phyloP scores from a whole-genome alignment of 1,140 invertebrate genomes.

The Trypoxylus dichotomus region DNA sequence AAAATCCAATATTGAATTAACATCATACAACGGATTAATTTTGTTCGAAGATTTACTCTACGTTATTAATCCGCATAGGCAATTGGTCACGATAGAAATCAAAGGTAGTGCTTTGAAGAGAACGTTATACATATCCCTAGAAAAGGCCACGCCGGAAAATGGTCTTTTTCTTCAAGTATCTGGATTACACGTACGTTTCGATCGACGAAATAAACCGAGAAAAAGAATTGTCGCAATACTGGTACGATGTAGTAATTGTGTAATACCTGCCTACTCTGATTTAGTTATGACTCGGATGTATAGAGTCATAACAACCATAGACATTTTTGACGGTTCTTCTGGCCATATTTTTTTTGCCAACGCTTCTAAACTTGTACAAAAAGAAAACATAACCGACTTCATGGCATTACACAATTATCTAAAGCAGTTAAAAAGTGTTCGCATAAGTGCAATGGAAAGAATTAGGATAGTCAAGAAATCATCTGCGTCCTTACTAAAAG shows the following conservation, averaged over 20 bases:
- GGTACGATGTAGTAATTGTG: background rate
- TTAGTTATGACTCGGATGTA: background rate
- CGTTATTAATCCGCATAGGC: background rate
- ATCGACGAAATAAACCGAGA: background rate
- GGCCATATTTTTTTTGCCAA: background rate
- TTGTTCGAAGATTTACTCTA: background rate
- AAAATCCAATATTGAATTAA: background rate
- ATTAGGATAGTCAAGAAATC: conserved; percentile 4
- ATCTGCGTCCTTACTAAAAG: background rate
- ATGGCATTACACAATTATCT: background rate
- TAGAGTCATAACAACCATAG: background rate
- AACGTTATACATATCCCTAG: background rate
- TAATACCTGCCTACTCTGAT: background rate
- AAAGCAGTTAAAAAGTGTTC: background rate
- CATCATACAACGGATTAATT: background rate
- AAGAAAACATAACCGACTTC: background rate
- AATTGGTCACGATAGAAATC: background rate
- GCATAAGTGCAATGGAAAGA: background rate
- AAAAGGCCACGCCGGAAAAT: background rate
- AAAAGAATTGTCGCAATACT: background rate
- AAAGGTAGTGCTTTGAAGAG: background rate
- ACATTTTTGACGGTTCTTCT: background rate
- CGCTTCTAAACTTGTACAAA: background rate
- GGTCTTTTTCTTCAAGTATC: conserved; percentile 15
- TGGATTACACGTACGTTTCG: conserved; percentile 10